Evolutionary conservation across 2,888 invertebrate genomes (phyloP).

Genomic region (Acheta domesticus): DNA sequence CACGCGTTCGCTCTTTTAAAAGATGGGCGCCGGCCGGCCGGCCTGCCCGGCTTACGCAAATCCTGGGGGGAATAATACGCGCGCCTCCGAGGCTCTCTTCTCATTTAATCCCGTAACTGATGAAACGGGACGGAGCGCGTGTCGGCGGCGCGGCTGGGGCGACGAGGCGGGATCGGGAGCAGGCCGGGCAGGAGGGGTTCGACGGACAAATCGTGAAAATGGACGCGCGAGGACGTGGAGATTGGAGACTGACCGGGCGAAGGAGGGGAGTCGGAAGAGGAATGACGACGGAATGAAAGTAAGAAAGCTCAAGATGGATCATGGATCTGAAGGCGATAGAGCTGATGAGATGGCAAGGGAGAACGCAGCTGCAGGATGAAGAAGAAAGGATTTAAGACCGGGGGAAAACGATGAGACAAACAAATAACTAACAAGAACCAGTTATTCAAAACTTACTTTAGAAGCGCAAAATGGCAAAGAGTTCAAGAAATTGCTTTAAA

Average conservation of each 20-base stretch:
- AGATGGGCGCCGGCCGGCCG: slow-evolving; percentile 18
- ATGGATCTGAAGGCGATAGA: too few relatives aligned
- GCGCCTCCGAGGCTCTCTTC: background rate
- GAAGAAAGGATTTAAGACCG: too few relatives aligned
- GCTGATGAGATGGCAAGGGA: background rate
- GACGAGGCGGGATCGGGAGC: background rate
- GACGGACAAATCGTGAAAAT: background rate
- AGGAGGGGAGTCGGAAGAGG: too few relatives aligned
- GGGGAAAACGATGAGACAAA: too few relatives aligned
- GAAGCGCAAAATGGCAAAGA: too few relatives aligned
- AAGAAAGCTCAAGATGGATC: too few relatives aligned
- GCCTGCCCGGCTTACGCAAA: background rate
- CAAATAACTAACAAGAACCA: too few relatives aligned
- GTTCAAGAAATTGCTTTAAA: too few relatives aligned
- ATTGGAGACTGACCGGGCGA: too few relatives aligned
- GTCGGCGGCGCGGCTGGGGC: background rate
- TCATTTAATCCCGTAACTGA: slow-evolving; percentile 18
- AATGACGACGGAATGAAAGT: too few relatives aligned
- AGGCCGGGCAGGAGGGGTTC: background rate
- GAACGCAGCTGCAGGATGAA: background rate
- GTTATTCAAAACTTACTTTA: too few relatives aligned
- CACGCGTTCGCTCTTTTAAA: background rate
- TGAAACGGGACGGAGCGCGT: slow-evolving; percentile 5
- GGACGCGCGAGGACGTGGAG: too few relatives aligned
- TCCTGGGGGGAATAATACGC: slow-evolving; percentile 18